These are phyloP conservation scores for Hypocryptadius cinnamomeus DNA, from an alignment of 2,113 vertebrate species.

Conservation along the genomic window DNA sequence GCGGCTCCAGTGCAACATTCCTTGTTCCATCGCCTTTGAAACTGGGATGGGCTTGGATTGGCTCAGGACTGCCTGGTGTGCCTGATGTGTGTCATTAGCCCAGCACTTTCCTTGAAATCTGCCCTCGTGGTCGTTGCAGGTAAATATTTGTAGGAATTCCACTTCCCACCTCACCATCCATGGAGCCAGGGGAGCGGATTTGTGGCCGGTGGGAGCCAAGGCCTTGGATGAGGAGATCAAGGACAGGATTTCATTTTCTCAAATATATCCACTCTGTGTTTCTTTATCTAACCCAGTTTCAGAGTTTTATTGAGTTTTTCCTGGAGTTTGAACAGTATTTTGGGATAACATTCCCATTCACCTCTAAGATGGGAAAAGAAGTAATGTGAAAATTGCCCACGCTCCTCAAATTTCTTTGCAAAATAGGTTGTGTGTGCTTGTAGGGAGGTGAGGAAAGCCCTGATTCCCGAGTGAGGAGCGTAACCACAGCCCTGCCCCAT, in stretches of 20 bases:
- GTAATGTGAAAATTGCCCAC: not conserved
- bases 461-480: accelerated
- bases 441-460: not conserved
- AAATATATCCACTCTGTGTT: accelerated
- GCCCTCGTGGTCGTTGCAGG: not conserved
- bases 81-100: not conserved
- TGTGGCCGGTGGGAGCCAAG: not conserved
- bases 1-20: not conserved
- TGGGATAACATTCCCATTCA: not conserved
- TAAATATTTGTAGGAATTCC: not conserved
- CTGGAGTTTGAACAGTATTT: not conserved
- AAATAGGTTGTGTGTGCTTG: not conserved
- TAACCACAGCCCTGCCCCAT: not conserved
- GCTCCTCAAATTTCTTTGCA: not conserved
- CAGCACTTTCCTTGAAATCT: not conserved
- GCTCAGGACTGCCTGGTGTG: not conserved
- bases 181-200: accelerated
- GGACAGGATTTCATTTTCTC: not conserved
- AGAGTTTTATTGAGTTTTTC: not conserved
- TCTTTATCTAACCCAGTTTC: not conserved
- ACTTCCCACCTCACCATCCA: accelerated
- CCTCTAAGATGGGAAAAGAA: not conserved
- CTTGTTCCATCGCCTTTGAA: accelerated
- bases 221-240: not conserved
- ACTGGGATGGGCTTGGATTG: not conserved